A percentile compares a stretch with the other conserved stretches of the same genome.
These are phyloP conservation scores for Furcula furcula DNA, from an alignment of 2,888 invertebrate species.

Conservation along the genomic window DNA sequence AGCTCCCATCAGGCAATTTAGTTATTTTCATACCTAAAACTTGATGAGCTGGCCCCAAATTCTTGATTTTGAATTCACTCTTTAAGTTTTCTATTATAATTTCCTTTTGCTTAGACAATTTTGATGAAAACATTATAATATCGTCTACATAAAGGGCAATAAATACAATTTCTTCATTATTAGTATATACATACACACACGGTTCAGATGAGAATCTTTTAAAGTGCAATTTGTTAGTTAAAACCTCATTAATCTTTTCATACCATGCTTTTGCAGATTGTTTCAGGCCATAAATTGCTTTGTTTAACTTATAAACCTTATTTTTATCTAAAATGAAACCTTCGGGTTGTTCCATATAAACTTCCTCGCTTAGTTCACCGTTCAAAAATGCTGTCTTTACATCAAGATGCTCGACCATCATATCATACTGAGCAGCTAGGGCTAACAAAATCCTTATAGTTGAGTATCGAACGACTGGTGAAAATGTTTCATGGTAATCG, in stretches of 20 bases:
- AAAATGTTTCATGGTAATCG: constrained; percentile 10
- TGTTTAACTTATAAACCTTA: constrained; percentile 5
- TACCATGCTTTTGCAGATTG: constrained; percentile 18
- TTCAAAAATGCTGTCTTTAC: neutral
- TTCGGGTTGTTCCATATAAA: neutral
- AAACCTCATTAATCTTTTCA: constrained; percentile 7
- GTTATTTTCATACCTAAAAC: constrained; percentile 7
- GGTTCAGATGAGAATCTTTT: constrained; percentile 12
- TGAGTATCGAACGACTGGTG: constrained; percentile 20
- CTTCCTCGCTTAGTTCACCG: neutral
- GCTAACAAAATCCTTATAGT: constrained; percentile 16
- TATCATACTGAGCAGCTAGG: constrained; percentile 1
- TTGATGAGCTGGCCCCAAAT: constrained; percentile 6
- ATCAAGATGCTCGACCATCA: neutral
- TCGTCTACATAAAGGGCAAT: constrained; percentile 9
- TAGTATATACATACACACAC: constrained; percentile 7
- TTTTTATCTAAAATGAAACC: neutral
- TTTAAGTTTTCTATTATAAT: neutral
- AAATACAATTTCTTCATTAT: constrained; percentile 6
- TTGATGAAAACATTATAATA: constrained; percentile 11
- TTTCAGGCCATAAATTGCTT: constrained; percentile 20
- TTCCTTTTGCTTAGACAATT: constrained; percentile 7
- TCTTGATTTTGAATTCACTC: constrained; percentile 7
- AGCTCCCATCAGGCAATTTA: neutral
- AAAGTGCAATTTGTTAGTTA: constrained; percentile 11